phyloP scores from a whole-genome alignment of 2,113 vertebrate species.

The Oostethus manadensis region DNA sequence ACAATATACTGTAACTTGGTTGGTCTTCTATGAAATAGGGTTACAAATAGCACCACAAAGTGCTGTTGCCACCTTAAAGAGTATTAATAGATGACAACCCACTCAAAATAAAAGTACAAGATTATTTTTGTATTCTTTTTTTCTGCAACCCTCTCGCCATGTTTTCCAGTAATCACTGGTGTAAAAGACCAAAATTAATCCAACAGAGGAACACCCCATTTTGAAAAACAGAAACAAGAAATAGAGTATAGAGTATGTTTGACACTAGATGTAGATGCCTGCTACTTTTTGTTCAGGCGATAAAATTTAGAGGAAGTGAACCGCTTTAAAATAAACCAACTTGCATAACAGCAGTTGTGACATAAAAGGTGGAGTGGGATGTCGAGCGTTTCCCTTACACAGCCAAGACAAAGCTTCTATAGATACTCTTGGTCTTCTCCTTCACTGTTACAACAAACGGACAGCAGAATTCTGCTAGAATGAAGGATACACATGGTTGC shows the following conservation, averaged over 20 bases:
- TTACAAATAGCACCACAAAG: too few relatives aligned
- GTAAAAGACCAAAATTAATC: neutral
- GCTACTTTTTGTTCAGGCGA: neutral
- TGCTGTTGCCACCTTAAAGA: too few relatives aligned
- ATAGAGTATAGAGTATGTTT: neutral
- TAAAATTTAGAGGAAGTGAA: slow-evolving; percentile 35
- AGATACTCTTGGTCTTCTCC: slow-evolving; percentile 16
- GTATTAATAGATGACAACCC: too few relatives aligned
- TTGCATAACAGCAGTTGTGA: neutral
- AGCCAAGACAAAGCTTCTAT: neutral
- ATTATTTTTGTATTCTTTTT: too few relatives aligned
- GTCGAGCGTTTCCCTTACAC: neutral
- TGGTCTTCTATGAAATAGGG: too few relatives aligned
- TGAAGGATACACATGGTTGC: slow-evolving; percentile 98
- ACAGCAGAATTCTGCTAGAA: neutral
- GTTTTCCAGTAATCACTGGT: neutral
- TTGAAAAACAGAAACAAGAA: neutral
- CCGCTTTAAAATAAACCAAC: neutral
- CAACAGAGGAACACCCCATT: neutral
- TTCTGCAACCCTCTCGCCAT: neutral
- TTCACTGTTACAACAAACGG: neutral
- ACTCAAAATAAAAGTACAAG: too few relatives aligned
- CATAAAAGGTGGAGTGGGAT: slow-evolving; percentile 35
- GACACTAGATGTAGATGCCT: too few relatives aligned
- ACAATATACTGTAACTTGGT: too few relatives aligned